Conservation (phyloP, 2,113 vertebrate species). For the Megaceryle maxima region DNA sequence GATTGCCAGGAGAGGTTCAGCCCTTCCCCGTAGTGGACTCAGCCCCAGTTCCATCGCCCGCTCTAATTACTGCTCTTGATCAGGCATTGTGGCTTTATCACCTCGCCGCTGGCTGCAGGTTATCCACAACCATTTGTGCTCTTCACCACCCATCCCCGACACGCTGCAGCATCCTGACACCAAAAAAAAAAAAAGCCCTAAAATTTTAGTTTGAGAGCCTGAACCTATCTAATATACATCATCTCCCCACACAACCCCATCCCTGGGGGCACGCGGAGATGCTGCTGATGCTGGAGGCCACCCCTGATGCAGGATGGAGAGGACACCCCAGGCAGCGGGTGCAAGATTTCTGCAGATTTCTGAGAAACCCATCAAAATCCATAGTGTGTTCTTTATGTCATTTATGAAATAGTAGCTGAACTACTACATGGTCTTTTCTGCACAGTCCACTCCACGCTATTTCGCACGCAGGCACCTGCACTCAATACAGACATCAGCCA, state of each 20-base stretch:
- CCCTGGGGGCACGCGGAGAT: background rate
- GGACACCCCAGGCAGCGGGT: rapidly evolving
- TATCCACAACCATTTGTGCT: background rate
- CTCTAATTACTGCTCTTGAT: background rate
- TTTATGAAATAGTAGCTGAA: too few species aligned
- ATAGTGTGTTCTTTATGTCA: rapidly evolving
- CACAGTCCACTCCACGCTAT: rapidly evolving
- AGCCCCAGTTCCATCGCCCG: background rate
- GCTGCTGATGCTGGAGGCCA: background rate
- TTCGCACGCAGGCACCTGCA: too few species aligned
- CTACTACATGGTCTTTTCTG: too few species aligned
- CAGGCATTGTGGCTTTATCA: background rate
- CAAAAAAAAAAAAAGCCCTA: background rate
- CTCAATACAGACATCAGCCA: background rate
- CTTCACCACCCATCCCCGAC: background rate
- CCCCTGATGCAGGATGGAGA: background rate
- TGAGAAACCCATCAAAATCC: background rate
- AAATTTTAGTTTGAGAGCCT: background rate
- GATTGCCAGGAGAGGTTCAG: background rate
- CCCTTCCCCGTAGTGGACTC: rapidly evolving
- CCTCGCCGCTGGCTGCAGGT: background rate
- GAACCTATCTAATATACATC: background rate
- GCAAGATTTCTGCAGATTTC: background rate
- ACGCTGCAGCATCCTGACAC: background rate
- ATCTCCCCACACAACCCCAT: background rate